A percentile compares a stretch with the other conserved stretches of the same genome.
Evolutionary conservation across 1,140 invertebrate genomes (phyloP).

Genomic region (Drosophila prosaltans): DNA sequence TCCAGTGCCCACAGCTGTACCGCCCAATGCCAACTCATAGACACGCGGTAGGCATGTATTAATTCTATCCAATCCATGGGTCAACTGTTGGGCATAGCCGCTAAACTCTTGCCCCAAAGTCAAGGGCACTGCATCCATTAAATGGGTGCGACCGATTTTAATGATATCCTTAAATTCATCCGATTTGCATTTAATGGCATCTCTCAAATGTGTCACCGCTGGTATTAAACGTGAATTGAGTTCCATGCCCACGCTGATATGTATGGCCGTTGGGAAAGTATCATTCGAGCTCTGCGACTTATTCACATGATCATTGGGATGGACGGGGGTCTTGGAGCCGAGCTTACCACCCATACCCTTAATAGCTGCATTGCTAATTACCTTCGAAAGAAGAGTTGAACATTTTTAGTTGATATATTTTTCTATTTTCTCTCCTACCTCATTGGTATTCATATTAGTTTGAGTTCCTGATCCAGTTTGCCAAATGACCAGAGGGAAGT

Average conservation of each 20-base stretch:
- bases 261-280: constrained; percentile 99
- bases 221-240: constrained; percentile 93
- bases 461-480: constrained; percentile 99
- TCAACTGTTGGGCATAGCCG: constrained; percentile 94
- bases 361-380: constrained; percentile 97
- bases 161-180: constrained; percentile 95
- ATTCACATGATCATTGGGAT: constrained; percentile 99
- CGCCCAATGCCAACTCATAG: constrained; percentile 96
- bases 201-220: constrained; percentile 88
- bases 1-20: constrained; percentile 99
- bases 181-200: constrained; percentile 90
- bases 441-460: constrained; percentile 99
- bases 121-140: constrained; percentile 97
- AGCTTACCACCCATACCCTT: constrained; percentile 96
- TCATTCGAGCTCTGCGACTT: constrained; percentile 99
- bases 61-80: constrained; percentile 93
- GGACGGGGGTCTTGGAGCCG: constrained; percentile 96
- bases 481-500: constrained; percentile 99
- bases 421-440: constrained; percentile 89
- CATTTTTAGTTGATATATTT: no score
- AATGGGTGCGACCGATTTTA: constrained; percentile 95
- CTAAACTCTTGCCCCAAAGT: constrained; percentile 99
- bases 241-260: constrained; percentile 97
- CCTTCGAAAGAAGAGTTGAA: constrained; percentile 81
- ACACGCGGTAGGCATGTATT: constrained; percentile 91